Conservation (phyloP, 1,140 invertebrate species). For the Latrodectus geometricus region DNA sequence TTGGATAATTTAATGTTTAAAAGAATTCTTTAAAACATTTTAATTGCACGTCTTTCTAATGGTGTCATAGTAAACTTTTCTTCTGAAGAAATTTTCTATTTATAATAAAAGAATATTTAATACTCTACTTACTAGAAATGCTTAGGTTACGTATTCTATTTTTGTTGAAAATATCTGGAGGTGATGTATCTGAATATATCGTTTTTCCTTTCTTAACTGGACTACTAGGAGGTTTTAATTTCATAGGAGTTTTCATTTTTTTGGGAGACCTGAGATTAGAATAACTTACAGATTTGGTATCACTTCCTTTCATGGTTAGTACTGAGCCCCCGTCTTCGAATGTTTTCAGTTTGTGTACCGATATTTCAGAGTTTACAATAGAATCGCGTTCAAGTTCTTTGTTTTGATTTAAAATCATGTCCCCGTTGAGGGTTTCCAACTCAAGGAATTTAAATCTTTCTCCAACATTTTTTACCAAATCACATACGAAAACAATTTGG, state of each 20-base stretch:
- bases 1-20: too few relatives aligned
- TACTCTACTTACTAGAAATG: too few relatives aligned
- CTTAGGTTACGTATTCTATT: too few relatives aligned
- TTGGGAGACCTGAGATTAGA: neutral
- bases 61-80: too few relatives aligned
- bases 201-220: neutral
- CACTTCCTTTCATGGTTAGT: too few relatives aligned
- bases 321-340: too few relatives aligned
- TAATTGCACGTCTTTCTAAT: too few relatives aligned
- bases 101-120: too few relatives aligned
- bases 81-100: too few relatives aligned
- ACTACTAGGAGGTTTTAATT: neutral
- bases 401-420: neutral
- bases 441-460: neutral
- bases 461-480: neutral
- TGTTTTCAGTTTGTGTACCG: neutral
- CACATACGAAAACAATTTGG: neutral
- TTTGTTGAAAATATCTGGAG: too few relatives aligned
- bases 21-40: too few relatives aligned
- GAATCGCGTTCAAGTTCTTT: neutral
- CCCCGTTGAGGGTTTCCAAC: neutral
- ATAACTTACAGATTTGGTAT: neutral
- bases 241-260: neutral
- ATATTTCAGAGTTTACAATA: neutral
- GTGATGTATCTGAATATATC: neutral